Evolutionary conservation across 1,140 invertebrate genomes (phyloP).

Genomic region (Sycophaga agraensis): DNA sequence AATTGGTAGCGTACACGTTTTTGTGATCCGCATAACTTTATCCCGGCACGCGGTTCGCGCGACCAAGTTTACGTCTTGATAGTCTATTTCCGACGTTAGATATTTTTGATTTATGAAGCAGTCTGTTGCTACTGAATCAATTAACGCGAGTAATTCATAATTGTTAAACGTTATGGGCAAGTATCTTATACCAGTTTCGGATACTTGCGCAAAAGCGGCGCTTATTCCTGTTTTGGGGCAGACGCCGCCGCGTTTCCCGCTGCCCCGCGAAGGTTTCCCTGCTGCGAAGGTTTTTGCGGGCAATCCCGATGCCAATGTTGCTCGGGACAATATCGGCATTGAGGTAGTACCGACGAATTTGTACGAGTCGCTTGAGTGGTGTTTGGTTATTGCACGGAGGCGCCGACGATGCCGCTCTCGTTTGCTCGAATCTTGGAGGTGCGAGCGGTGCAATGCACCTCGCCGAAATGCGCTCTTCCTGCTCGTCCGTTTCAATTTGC

Average conservation of each 20-base stretch:
- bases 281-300: too few species aligned
- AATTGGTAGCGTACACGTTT: neutral
- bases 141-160: neutral
- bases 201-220: too few species aligned
- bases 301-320: too few species aligned
- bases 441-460: neutral
- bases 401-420: neutral
- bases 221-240: too few species aligned
- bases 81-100: neutral
- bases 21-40: neutral
- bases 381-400: neutral
- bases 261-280: too few species aligned
- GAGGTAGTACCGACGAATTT: neutral
- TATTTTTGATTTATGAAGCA: too few species aligned
- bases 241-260: too few species aligned
- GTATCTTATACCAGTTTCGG: too few species aligned
- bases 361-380: neutral
- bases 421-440: neutral
- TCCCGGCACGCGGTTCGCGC: neutral
- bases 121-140: too few species aligned
- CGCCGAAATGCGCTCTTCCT: neutral
- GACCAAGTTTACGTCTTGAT: neutral
- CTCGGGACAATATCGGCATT: constrained; percentile 1
- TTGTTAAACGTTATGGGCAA: neutral
- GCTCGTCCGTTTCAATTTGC: neutral